Conservation (phyloP, 2,888 invertebrate genomes). For the Parascotia fuliginaria region DNA sequence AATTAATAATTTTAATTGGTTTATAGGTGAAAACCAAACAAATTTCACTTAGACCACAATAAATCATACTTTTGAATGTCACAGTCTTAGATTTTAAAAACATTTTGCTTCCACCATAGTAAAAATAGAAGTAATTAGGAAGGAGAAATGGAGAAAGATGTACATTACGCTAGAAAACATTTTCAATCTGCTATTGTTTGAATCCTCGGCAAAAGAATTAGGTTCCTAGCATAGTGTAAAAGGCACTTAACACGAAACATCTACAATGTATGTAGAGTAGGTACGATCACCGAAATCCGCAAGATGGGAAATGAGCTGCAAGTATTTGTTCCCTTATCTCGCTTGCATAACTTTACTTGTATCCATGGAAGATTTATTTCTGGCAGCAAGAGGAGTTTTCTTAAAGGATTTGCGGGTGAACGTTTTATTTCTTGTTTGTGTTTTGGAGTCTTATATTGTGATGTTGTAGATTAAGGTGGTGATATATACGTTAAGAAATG, state of each 20-base stretch:
- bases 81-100: too few species aligned
- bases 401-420: constrained; percentile 17
- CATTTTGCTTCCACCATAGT: too few species aligned
- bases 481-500: constrained; percentile 10
- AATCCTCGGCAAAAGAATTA: too few species aligned
- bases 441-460: constrained; percentile 7
- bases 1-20: too few species aligned
- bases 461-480: constrained; percentile 9
- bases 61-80: too few species aligned
- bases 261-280: constrained; percentile 24
- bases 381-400: constrained; percentile 11
- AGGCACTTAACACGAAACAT: neutral
- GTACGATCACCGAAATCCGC: constrained; percentile 41
- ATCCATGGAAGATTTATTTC: constrained; percentile 17
- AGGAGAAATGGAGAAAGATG: too few species aligned
- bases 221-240: neutral
- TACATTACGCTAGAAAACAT: too few species aligned
- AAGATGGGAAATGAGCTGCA: constrained; percentile 46
- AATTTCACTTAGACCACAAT: too few species aligned
- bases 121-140: too few species aligned
- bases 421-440: constrained; percentile 15
- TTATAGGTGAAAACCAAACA: too few species aligned
- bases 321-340: constrained; percentile 26
- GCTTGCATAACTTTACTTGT: constrained; percentile 15
- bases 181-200: too few species aligned